Evolutionary conservation across 1,140 invertebrate species (phyloP), one percentile per base, ranked within the genome.

Genomic region (Portunus trituberculatus): DNA sequence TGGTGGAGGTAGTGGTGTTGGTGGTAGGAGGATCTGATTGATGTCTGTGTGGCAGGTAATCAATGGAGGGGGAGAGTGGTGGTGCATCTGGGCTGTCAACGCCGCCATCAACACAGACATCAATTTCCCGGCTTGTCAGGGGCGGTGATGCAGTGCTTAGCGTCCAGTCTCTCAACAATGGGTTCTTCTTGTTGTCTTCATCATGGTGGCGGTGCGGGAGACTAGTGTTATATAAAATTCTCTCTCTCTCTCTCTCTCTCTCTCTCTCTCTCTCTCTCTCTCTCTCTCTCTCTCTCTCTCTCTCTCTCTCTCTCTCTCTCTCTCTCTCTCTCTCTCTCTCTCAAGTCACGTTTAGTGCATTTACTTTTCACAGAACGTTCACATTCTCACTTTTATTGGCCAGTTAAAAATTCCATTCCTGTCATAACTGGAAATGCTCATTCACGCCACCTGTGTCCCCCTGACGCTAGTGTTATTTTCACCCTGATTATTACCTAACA

Each of bases 211-310:
- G 67, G 20, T n/a, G 67, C 25, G n/a, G 20, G 25, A 20, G n/a
- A 1, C 20, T 25, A n/a, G 67, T 8, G 67, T n/a, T 76, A n/a
- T 76, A 76, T 76, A 25, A 76, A 25, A 7, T 2, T n/a, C 67
- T 76, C 67, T 76, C 67, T 76, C 67, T 76, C 67, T 76, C 20
- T 76, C 67, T n/a, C 67, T 76, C 67, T n/a, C n/a, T n/a, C 67
- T 76, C 20, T 76, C n/a, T n/a, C 67, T 76, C n/a, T n/a, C 67
- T 76, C 67, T 76, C 67, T n/a, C 39, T 39, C 39, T 39, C 39
- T 39, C 39, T 39, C 39, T 39, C 39, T 39, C 39, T 39, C 39
- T 39, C 39, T 39, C 39, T 39, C 39, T 39, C 39, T 39, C 39
- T 39, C 39, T 39, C 39, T 39, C 39, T 39, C 39, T 39, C 39